phyloP scores from a whole-genome alignment of 2,888 invertebrate species.

The Drosophila prostipennis region DNA sequence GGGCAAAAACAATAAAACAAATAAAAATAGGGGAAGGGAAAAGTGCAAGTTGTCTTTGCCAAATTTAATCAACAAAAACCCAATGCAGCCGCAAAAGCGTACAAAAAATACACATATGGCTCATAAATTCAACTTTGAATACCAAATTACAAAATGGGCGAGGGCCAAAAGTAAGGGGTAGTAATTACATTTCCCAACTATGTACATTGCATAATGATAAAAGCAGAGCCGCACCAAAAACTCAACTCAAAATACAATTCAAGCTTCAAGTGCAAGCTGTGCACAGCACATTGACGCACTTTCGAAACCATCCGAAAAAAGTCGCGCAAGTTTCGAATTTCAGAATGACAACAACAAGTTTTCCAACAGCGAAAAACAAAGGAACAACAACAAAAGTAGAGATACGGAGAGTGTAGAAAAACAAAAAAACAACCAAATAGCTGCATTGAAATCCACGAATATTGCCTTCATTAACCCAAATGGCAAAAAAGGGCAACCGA shows the following conservation, averaged over 20 bases:
- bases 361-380: no score
- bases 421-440: neutral
- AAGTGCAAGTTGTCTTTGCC: constrained; percentile 47
- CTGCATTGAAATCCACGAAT: constrained; percentile 3
- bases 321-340: constrained; percentile 42
- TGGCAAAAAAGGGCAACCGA: neutral
- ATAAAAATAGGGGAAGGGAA: neutral
- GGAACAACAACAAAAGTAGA: neutral
- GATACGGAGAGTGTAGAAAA: neutral
- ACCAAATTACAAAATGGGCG: constrained; percentile 45
- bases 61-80: constrained; percentile 42
- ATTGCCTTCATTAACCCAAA: constrained; percentile 34
- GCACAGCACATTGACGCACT: constrained; percentile 60
- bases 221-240: constrained; percentile 50
- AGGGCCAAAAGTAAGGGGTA: neutral
- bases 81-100: constrained; percentile 29
- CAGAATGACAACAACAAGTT: constrained; percentile 34
- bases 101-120: constrained; percentile 11
- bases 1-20: neutral
- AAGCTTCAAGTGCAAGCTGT: constrained; percentile 54
- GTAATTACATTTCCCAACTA: constrained; percentile 34
- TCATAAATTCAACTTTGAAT: constrained; percentile 48
- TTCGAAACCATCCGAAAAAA: constrained; percentile 38
- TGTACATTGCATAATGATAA: constrained; percentile 61
- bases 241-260: constrained; percentile 9